A percentile compares a stretch with the other conserved stretches of the same genome.
phyloP scores from a whole-genome alignment of 2,113 vertebrate species.

The Craseonycteris thonglongyai region DNA sequence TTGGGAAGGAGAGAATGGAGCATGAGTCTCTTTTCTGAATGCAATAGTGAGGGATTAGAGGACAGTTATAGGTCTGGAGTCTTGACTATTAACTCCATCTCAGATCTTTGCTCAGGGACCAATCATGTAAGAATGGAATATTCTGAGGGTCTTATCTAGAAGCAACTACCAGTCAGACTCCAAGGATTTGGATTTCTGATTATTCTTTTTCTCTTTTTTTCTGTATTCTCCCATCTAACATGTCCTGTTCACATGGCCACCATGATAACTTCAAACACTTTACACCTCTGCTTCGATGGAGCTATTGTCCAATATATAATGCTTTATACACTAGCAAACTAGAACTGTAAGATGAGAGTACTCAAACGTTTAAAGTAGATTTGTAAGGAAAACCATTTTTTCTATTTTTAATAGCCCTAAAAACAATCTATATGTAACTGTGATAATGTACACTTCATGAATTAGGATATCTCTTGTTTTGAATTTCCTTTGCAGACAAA shows the following conservation, averaged over 20 bases:
- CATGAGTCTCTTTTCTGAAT: neutral
- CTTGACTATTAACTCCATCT: neutral
- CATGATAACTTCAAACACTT: neutral
- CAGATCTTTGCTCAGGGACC: neutral
- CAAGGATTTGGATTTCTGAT: neutral
- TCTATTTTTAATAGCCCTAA: neutral
- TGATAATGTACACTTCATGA: neutral
- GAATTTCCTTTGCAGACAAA: neutral
- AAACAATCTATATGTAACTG: neutral
- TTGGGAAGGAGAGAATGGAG: neutral
- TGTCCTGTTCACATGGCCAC: neutral
- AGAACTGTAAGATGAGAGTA: neutral
- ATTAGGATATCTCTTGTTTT: neutral
- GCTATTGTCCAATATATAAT: neutral
- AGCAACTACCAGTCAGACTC: neutral
- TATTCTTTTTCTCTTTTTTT: neutral
- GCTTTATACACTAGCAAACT: neutral
- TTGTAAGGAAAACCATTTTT: neutral
- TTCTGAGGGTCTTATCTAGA: neutral
- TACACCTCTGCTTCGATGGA: neutral
- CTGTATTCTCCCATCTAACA: neutral
- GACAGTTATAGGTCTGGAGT: fast-evolving
- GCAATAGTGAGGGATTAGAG: neutral
- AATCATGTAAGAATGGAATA: neutral
- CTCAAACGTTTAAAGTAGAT: neutral